phyloP scores from a whole-genome alignment of 2,888 invertebrate genomes.

The Chaetogeoica ovagalla region DNA sequence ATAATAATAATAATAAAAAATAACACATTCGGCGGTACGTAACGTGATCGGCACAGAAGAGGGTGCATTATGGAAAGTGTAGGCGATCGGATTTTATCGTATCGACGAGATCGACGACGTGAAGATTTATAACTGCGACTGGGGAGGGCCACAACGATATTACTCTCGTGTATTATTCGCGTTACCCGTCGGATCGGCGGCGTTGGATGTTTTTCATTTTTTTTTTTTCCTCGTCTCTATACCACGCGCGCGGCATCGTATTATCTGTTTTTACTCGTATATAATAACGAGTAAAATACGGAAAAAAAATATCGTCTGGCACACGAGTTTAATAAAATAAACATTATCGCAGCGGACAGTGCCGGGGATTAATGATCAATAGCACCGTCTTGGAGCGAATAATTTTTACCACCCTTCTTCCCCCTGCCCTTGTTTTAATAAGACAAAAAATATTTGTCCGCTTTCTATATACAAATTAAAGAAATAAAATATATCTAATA shows the following conservation, averaged over 20 bases:
- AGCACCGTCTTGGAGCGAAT: too few species aligned
- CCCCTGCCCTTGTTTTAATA: too few species aligned
- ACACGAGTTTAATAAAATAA: too few species aligned
- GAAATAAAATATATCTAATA: too few species aligned
- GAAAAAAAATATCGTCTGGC: too few species aligned
- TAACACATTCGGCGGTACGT: not conserved
- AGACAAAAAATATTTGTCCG: too few species aligned
- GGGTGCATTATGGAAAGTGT: conserved; percentile 24
- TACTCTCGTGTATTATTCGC: not conserved
- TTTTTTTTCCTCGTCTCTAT: not conserved
- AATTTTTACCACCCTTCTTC: too few species aligned
- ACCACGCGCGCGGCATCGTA: not conserved
- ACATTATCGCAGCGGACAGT: too few species aligned
- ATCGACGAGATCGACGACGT: conserved; percentile 1
- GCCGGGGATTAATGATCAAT: too few species aligned
- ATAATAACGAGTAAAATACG: not conserved
- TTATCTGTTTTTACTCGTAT: not conserved
- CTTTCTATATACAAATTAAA: too few species aligned
- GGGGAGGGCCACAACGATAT: not conserved
- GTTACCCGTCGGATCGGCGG: not conserved
- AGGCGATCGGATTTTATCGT: not conserved
- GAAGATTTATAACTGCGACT: not conserved
- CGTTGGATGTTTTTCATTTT: too few species aligned
- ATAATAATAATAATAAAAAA: not conserved
- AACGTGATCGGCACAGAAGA: not conserved